phyloP scores from a whole-genome alignment of 2,113 vertebrate species.

The Hippotragus niger region DNA sequence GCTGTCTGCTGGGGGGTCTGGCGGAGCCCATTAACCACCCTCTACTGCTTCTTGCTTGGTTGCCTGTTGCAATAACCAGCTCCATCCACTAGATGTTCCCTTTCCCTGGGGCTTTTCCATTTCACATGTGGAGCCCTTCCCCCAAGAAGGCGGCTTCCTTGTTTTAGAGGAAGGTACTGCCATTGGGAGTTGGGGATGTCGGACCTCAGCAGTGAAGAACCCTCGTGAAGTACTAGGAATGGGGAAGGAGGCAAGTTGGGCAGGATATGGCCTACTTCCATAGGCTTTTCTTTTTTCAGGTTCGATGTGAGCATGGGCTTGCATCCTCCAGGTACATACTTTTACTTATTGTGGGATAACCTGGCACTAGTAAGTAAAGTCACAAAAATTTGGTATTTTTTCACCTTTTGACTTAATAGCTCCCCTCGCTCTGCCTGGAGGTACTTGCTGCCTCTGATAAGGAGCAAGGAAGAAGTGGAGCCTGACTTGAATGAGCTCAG shows the following conservation, averaged over 20 bases:
- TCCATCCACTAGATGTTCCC: conserved; percentile 1
- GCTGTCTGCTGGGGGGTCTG: not conserved
- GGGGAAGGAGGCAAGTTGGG: conserved; percentile 9
- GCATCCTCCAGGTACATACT: conserved; percentile 40
- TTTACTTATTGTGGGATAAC: not conserved
- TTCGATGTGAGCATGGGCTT: conserved; percentile 45
- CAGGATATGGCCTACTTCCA: conserved; percentile 19
- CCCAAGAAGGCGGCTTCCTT: conserved; percentile 78
- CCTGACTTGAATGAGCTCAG: conserved; percentile 23
- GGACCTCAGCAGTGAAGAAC: conserved; percentile 27
- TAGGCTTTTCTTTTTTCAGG: conserved; percentile 45
- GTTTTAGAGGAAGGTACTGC: conserved; percentile 83
- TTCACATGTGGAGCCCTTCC: conserved; percentile 23
- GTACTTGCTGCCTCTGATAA: conserved; percentile 16
- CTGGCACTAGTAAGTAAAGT: conserved; percentile 24
- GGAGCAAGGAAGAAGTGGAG: conserved; percentile 18
- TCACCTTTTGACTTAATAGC: not conserved
- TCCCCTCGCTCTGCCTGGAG: conserved; percentile 1
- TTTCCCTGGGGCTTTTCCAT: conserved; percentile 46
- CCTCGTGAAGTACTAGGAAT: conserved; percentile 23
- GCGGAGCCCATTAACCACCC: not conserved
- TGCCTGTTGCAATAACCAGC: conserved; percentile 44
- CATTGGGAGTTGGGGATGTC: conserved; percentile 20
- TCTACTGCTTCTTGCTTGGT: conserved; percentile 10
- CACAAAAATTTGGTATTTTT: conserved; percentile 20